Evolutionary conservation across 2,888 invertebrate species (phyloP), one percentile per base, ranked within the genome.

Genomic region (Nemurella pictetii): DNA sequence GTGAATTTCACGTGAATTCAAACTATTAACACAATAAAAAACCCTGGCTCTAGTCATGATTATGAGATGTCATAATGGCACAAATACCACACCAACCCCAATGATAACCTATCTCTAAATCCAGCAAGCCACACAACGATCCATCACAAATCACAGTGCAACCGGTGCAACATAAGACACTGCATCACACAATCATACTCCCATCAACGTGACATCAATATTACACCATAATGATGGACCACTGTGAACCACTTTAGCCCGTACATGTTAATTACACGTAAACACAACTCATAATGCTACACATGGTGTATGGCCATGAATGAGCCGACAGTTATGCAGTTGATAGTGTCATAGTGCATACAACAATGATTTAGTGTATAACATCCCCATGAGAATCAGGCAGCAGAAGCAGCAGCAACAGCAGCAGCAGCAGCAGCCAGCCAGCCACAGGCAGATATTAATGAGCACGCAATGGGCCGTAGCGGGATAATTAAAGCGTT

Each of bases 401-500:
- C 80, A 3, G 36, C 80, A 25, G 27, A 35, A 55, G 73, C 28
- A n/a, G n/a, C n/a, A n/a, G n/a, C n/a, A n/a, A n/a, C n/a, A n/a
- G n/a, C n/a, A n/a, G n/a, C 80, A 20, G 30, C n/a, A n/a, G n/a
- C n/a, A n/a, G n/a, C 55, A 12, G 55, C 1, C 55, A 7, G 5
- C 55, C 36, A 30, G 80, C 80, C 80, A n/a, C 80, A 55, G 82
- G 72, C 82, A 28, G 55, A 80, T 86, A 86, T 86, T 86, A 86
- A 86, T 86, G 86, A 86, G 85, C 86, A 86, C 86, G 86, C 86
- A 86, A 86, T 86, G 86, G 86, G 36, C 86, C 86, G 86, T 86
- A 84, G 85, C 85, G 84, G 86, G 86, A 85, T 86, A 86, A 86
- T 86, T 86, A 86, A 86, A 86, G 85, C 86, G 73, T 28, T 55